These are phyloP conservation scores for Acronicta psi DNA, from an alignment of 2,888 invertebrate genomes.

Conservation along the genomic window DNA sequence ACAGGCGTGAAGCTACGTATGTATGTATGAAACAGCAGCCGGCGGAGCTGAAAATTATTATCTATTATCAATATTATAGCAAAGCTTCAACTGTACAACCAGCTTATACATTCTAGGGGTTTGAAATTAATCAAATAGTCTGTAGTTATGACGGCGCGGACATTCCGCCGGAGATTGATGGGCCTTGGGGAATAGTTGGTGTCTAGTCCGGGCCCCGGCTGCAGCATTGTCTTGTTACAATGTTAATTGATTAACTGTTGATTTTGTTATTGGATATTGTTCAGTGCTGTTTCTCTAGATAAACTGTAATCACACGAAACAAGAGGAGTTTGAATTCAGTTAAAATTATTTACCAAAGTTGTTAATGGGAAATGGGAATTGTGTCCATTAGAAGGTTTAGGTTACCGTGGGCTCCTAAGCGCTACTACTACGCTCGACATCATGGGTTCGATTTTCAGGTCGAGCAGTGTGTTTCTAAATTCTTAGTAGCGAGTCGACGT, in stretches of 20 bases:
- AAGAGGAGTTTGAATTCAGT: not conserved
- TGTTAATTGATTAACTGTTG: slow-evolving; percentile 48
- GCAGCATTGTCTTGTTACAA: slow-evolving; percentile 30
- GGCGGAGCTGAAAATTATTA: too few relatives aligned
- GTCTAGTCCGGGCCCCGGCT: slow-evolving; percentile 36
- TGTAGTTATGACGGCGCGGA: slow-evolving; percentile 71
- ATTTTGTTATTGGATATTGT: slow-evolving; percentile 26
- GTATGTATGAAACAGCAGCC: too few relatives aligned
- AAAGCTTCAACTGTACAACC: slow-evolving; percentile 8
- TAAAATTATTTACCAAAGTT: not conserved
- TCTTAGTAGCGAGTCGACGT: too few relatives aligned
- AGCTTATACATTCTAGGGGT: slow-evolving; percentile 53
- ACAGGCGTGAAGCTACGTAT: too few relatives aligned
- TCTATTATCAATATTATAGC: not conserved
- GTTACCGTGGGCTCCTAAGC: too few relatives aligned
- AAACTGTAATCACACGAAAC: not conserved
- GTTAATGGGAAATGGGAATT: too few relatives aligned
- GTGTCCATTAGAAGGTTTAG: too few relatives aligned
- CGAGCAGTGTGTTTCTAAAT: too few relatives aligned
- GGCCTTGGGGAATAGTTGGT: slow-evolving; percentile 58
- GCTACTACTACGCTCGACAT: too few relatives aligned
- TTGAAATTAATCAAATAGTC: slow-evolving; percentile 79
- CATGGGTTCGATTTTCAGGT: too few relatives aligned
- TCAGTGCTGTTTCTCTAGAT: slow-evolving; percentile 30
- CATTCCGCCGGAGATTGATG: slow-evolving; percentile 72